Evolutionary conservation across 2,888 invertebrate species (phyloP), one percentile per base, ranked within the genome.

Genomic region (Thera britannica): DNA sequence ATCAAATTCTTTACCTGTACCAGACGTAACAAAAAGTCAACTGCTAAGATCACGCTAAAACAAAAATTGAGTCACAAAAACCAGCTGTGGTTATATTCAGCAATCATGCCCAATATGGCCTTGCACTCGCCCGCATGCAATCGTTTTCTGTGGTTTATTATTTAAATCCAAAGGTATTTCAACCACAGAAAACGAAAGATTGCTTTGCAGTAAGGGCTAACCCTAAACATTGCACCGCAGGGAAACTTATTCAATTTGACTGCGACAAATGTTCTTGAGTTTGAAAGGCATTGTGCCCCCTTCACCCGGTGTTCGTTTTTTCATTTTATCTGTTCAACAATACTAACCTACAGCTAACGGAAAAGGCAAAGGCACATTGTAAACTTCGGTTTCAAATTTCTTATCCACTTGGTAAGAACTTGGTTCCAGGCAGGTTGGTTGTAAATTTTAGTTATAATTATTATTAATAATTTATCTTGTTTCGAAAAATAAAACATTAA

Each of bases 181-280:
- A 52, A 2, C 1, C 7, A 51, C 12, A 7, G 9, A 9, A 46
- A 46, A 46, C 44, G 44, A 46, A 46, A 46, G 44, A 9, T 52
- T 52, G 9, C 52, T 23, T 52, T 34, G 34, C 34, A 34, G 7
- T 52, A 8, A 9, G 34, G 52, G 52, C 52, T 52, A n/a, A 52
- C 52, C 52, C 52, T 52, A 52, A 89, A 88, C 88, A 89, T 87
- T 85, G 88, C 86, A 81, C 84, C 82, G 83, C 80, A 77, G 84
- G 84, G 81, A 87, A 88, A 89, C 89, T 92, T 91, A 92, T 91
- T 92, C 90, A 90, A 92, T 91, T 90, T 91, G 85, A 85, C 87
- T 84, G 85, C 83, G 79, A 83, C 90, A 89, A 90, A 88, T 88
- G 88, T 88, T 90, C 87, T 85, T 83, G 78, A 82, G 78, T 87